Base-by-base conservation (phyloP, 2,888 invertebrate genomes). In the Pollenia griseotomentosa region DNA sequence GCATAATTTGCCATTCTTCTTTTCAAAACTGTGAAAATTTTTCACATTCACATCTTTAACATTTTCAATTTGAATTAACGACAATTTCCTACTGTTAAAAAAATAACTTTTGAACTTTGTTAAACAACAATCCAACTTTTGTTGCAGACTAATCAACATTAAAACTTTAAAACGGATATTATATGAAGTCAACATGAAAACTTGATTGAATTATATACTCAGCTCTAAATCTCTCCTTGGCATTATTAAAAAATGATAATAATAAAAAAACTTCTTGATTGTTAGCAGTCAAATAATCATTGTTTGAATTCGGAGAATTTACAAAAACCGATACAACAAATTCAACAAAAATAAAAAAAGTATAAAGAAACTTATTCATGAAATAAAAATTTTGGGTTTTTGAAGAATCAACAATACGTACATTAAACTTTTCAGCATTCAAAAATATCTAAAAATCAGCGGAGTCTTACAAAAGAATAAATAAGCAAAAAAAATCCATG, bases 361-460 rank as follows among this genome's bases (percentile, higher is more conserved):
- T 6, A 33, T 33, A 33, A 33, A 6, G 33, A 33, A 33, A 33
- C 4, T 33, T 1, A 6, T 33, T 33, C 6, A 6, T 33, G 6
- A 33, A 33, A 33, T 33, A 33, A 16, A 71, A 55, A 66, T 9
- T 48, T 66, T 23, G 23, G 23, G 33, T 6, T 10, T 10, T 33
- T 51, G 48, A 8, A 23, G 46, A 23, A 33, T 73, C 73, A 46
- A 73, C 59, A 73, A 59, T 2, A 46, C 23, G 16, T n/a, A 40
- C 11, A 16, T n/a, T 33, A 23, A 33, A 73, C 55, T 19, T 10
- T 44, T 19, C 10, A 42, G 12, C 4, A 14, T 33, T 33, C 33
- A 6, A 23, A 65, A 11, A 65, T 11, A 46, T 1, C 23, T 8
- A 44, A 65, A 44, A 23, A 8, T 12, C 11, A 46, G 8, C 19